Evolutionary conservation across 2,113 vertebrate species (phyloP).

Genomic region (Gracilinanus agilis): DNA sequence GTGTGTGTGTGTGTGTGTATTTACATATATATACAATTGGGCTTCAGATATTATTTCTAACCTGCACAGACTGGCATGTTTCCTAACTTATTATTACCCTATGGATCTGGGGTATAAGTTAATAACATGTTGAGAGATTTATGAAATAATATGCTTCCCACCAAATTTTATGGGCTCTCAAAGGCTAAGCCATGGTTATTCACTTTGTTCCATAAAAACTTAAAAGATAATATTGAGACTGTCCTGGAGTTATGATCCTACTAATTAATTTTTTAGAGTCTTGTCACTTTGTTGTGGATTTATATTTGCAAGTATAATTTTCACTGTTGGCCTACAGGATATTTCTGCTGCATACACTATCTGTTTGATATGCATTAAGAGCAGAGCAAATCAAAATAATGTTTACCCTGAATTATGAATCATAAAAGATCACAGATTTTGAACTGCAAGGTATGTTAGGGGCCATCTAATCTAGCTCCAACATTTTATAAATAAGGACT

Average conservation of each 20-base stretch:
- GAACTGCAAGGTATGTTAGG: background rate
- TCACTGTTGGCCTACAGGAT: background rate
- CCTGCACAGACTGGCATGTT: constrained; percentile 12
- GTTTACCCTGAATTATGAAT: constrained; percentile 31
- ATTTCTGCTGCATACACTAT: background rate
- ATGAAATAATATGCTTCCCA: constrained; percentile 30
- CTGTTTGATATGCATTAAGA: background rate
- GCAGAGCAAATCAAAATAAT: background rate
- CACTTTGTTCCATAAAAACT: constrained; percentile 16
- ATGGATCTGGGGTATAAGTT: constrained; percentile 33
- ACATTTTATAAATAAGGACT: background rate
- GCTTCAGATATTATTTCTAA: constrained; percentile 23
- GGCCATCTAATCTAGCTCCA: background rate
- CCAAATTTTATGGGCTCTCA: background rate
- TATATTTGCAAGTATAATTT: background rate
- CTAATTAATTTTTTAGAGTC: constrained; percentile 12
- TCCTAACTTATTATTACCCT: constrained; percentile 21
- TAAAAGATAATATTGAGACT: background rate
- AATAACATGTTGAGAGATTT: background rate
- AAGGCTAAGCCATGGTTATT: constrained; percentile 8
- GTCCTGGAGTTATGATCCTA: background rate
- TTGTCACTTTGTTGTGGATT: constrained; percentile 4
- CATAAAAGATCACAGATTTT: background rate
- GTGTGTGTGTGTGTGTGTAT: too few species aligned
- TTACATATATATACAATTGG: background rate